These are phyloP conservation scores for Calliphora vicina DNA, from an alignment of 1,140 invertebrate genomes.

Conservation along the genomic window DNA sequence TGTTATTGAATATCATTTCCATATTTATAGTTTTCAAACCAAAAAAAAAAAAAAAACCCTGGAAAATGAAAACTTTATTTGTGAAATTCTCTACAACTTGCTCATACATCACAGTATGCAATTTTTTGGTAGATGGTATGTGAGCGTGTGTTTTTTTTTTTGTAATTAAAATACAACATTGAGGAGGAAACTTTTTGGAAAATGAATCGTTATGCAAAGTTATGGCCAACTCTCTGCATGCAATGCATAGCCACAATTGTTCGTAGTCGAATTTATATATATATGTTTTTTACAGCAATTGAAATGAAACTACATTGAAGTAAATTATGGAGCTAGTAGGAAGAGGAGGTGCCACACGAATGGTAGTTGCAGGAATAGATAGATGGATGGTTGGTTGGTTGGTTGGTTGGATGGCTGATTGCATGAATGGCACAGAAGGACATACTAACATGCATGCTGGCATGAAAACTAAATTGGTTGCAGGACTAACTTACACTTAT, in stretches of 20 bases:
- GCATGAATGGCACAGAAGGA: neutral
- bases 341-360: neutral
- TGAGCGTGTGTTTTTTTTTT: neutral
- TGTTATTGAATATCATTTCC: constrained; percentile 30
- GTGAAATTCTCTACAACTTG: neutral
- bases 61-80: neutral
- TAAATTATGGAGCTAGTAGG: neutral
- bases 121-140: neutral
- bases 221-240: neutral
- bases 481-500: neutral
- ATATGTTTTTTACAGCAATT: neutral
- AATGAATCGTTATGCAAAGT: constrained; percentile 17
- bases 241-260: neutral
- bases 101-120: neutral
- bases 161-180: constrained; percentile 25
- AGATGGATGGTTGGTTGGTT: neutral
- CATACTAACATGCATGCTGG: neutral
- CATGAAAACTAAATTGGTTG: neutral
- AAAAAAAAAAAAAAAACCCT: neutral
- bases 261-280: too few species aligned
- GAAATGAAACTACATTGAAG: neutral
- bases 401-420: neutral
- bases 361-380: neutral
- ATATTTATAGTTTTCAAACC: constrained; percentile 10
- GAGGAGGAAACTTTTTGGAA: constrained; percentile 18